Percentiles rank a stretch among this genome's conserved stretches.
Conservation (phyloP, 2,797 vertebrate species). For the Allobates femoralis region DNA sequence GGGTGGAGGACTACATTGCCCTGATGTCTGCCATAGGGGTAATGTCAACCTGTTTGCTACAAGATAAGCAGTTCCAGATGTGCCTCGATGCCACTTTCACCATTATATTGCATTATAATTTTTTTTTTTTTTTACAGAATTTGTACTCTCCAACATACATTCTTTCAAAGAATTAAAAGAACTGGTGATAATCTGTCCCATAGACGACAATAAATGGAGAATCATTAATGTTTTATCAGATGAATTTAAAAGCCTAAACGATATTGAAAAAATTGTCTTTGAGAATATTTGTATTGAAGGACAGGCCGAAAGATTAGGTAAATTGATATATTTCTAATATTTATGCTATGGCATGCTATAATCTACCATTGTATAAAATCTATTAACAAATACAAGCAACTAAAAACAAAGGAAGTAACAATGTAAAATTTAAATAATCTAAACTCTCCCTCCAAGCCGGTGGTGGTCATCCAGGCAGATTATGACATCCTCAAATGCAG, state of each 20-base stretch:
- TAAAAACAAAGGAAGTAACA: too few relatives aligned
- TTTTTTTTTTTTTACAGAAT: conserved; percentile 33
- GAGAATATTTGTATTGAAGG: conserved; percentile 16
- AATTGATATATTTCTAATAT: neutral
- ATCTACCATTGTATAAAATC: too few relatives aligned
- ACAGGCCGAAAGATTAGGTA: conserved; percentile 48
- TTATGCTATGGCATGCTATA: too few relatives aligned
- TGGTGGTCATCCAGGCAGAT: too few relatives aligned
- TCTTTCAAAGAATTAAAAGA: conserved; percentile 57
- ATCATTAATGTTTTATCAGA: conserved; percentile 40
- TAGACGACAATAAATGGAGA: neutral
- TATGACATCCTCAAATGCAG: too few relatives aligned
- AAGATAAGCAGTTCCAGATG: neutral
- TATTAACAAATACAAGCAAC: too few relatives aligned
- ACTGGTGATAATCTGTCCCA: conserved; percentile 24
- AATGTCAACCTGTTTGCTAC: too few relatives aligned
- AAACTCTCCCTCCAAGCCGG: too few relatives aligned
- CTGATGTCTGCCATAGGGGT: too few relatives aligned
- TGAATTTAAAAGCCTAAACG: conserved; percentile 54
- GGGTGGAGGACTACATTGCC: too few relatives aligned
- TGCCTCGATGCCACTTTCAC: neutral
- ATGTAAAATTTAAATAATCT: too few relatives aligned
- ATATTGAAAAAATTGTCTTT: neutral
- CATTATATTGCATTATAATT: neutral
- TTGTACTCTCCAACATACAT: conserved; percentile 61